Conservation (phyloP, 2,797 vertebrate species). For the Phaenicophaeus curvirostris region DNA sequence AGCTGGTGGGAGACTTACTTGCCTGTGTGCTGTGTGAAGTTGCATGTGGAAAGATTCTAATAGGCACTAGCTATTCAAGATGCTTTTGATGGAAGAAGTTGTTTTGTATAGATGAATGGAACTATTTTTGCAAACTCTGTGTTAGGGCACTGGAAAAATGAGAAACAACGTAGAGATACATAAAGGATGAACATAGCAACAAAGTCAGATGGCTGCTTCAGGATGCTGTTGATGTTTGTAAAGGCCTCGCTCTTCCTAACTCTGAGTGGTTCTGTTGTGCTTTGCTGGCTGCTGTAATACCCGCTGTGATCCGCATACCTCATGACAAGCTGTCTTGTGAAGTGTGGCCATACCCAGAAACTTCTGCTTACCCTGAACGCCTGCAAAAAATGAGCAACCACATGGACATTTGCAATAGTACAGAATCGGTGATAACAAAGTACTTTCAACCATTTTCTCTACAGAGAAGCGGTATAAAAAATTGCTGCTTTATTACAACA, state of each 20-base stretch:
- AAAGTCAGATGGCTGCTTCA: not conserved
- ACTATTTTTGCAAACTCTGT: not conserved
- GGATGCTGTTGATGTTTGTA: not conserved
- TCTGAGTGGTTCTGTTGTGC: not conserved
- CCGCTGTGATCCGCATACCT: not conserved
- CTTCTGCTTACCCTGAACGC: not conserved
- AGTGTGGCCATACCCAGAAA: not conserved
- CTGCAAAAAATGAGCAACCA: not conserved
- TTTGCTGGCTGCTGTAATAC: not conserved
- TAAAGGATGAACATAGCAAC: not conserved
- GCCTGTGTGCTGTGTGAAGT: not conserved
- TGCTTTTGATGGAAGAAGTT: not conserved
- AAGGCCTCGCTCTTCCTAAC: not conserved
- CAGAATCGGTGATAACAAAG: not conserved
- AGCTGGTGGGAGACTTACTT: not conserved
- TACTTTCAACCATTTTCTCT: not conserved
- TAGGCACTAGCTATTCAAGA: not conserved
- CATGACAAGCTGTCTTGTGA: not conserved
- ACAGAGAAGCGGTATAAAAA: not conserved
- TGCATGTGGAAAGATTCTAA: not conserved
- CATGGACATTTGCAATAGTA: too few species aligned
- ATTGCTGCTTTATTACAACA: not conserved
- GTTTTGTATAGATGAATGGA: not conserved
- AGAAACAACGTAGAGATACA: fast-evolving
- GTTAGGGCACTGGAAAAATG: not conserved